Evolutionary conservation across 2,797 vertebrate species (phyloP).

Genomic region (Enteromius mattozi): DNA sequence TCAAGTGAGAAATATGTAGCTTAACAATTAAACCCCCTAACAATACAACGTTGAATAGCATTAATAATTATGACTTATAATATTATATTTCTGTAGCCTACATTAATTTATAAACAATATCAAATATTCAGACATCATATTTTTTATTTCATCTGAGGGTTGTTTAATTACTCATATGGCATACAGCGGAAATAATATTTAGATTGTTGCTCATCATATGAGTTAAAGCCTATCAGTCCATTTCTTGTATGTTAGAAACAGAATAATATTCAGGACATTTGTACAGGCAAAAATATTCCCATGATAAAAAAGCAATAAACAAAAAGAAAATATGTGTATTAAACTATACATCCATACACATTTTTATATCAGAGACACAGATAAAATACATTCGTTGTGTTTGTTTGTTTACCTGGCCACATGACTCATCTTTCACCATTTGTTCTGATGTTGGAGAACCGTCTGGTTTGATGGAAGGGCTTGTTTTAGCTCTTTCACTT

Average conservation of each 20-base stretch:
- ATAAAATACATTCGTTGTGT: background rate
- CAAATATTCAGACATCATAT: background rate
- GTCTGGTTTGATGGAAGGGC: background rate
- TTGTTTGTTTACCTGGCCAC: slow-evolving; percentile 44
- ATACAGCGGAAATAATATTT: background rate
- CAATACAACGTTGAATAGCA: background rate
- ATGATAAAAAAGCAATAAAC: background rate
- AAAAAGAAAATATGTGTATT: background rate
- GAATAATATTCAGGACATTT: background rate
- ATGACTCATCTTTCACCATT: background rate
- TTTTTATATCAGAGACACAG: background rate
- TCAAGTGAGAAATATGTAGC: background rate
- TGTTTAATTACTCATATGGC: background rate
- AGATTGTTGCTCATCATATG: background rate
- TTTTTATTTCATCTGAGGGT: background rate
- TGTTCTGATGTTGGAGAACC: background rate
- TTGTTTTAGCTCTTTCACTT: background rate
- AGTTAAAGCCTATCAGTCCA: background rate
- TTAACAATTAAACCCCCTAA: background rate
- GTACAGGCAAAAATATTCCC: background rate
- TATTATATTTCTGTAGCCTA: background rate
- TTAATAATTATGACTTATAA: background rate
- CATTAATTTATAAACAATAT: background rate
- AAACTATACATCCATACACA: background rate
- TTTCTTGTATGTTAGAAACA: background rate